These are phyloP conservation scores for Petrocephalus zakoni DNA, from an alignment of 2,113 vertebrate species.

Conservation along the genomic window DNA sequence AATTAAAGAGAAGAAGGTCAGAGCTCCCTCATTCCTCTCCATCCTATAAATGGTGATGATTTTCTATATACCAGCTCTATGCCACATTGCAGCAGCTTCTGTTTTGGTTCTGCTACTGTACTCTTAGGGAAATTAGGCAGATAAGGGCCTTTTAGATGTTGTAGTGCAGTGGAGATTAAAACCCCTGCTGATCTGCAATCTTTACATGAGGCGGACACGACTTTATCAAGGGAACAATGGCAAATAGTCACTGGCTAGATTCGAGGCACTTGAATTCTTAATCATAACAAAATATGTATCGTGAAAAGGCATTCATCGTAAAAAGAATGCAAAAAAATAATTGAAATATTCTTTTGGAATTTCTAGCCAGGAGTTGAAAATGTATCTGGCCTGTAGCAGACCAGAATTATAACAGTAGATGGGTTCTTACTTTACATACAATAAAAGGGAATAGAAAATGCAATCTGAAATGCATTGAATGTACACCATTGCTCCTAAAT, in stretches of 20 bases:
- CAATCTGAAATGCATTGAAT: not conserved
- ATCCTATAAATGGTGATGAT: not conserved
- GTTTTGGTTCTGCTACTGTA: not conserved
- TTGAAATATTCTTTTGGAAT: not conserved
- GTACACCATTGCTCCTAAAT: constrained; percentile 11
- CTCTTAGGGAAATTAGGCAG: not conserved
- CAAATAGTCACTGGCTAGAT: not conserved
- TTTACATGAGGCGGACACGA: not conserved
- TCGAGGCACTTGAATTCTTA: not conserved
- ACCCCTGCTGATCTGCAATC: not conserved
- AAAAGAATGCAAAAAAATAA: not conserved
- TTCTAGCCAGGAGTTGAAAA: not conserved
- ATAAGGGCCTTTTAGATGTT: not conserved
- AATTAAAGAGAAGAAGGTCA: not conserved
- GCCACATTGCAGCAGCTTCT: not conserved
- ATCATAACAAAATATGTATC: constrained; percentile 1
- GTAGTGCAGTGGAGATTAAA: not conserved
- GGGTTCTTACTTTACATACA: constrained; percentile 2
- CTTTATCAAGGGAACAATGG: not conserved
- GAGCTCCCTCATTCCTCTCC: not conserved
- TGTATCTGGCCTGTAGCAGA: not conserved
- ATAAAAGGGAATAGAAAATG: not conserved
- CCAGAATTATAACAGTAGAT: not conserved
- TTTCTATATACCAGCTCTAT: not conserved
- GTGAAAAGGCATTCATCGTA: not conserved